Percentiles rank a stretch among this genome's conserved stretches.
Conservation (phyloP, 2,797 vertebrate genomes). For the Luscinia megarhynchos region DNA sequence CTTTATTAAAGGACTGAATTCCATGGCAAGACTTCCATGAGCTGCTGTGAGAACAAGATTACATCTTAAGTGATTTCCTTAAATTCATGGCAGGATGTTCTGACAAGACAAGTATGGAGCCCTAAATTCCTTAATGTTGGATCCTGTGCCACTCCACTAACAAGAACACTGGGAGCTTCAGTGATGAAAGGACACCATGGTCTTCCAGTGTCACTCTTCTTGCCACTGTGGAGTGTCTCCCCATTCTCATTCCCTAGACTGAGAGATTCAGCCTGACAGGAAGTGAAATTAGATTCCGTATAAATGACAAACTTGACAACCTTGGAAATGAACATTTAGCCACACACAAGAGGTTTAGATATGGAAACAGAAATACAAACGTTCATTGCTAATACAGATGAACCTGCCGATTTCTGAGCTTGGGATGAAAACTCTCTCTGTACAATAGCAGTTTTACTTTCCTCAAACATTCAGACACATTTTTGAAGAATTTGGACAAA, state of each 20-base stretch:
- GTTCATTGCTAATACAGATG: background rate
- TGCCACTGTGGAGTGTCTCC: background rate
- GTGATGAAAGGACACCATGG: background rate
- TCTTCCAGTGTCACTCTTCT: background rate
- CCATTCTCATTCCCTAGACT: background rate
- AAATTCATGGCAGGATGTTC: background rate
- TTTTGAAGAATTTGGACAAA: background rate
- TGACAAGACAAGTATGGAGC: background rate
- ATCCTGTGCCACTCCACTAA: background rate
- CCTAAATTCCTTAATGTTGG: background rate
- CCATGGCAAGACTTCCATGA: background rate
- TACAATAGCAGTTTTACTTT: background rate
- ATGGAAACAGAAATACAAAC: background rate
- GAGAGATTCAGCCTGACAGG: background rate
- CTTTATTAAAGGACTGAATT: constrained; percentile 6
- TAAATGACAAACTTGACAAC: background rate
- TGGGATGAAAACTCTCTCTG: background rate
- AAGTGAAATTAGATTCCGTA: background rate
- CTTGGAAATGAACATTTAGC: background rate
- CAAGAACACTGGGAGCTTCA: background rate
- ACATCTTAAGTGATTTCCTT: background rate
- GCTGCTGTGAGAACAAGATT: background rate
- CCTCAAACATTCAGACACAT: background rate
- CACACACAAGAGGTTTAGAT: background rate
- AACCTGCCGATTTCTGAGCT: background rate